Base-by-base conservation (phyloP, 2,113 vertebrate genomes). In the Strix aluco region DNA sequence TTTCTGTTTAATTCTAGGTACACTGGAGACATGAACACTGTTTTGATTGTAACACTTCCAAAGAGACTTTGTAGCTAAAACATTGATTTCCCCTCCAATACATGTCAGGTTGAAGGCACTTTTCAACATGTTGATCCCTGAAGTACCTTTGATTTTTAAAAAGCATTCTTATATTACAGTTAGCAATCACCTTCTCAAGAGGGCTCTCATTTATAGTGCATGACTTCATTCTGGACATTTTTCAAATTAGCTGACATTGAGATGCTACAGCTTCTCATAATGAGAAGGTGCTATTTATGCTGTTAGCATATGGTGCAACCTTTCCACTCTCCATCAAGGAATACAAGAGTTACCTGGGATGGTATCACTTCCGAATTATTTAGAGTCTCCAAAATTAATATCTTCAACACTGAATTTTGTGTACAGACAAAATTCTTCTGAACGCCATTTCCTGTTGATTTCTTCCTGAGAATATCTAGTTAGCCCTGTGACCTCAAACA, bases 191-290 rank as follows among this genome's bases (percentile, higher is more conserved):
- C 29, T 86, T 73, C 91, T 81, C 55, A 74, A 92, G 74, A 86
- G 44, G 32, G 25, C 36, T 81, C 61, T 89, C 78, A 87, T 34
- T 89, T 84, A 66, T 44, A 52, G 85, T 46, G 51, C 49, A 73
- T 63, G 67, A 96, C 66, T 94, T 89, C 77, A 89, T 63, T 91
- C 73, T 72, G 74, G 58, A 75, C 63, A 58, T 67, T 89, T 82
- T 87, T 80, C 57, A 93, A 65, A 81, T 88, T 34, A 92, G 62
- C 29, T 73, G 86, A 82, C 89, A 73, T 5, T 20, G 66, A 97
- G 73, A 91, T 81, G 62, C 49, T 87, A 40, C 70, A 86, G 80
- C 61, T 88, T 74, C 83, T 81, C 51, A 34, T 74, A 70, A 86
- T 27, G 74, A 94, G 49, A 65, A 73, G 81, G 46, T 9, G 13